Evolutionary conservation across 23 tunicate genomes (phyloP).

Genomic region (Halocynthia roretzi): DNA sequence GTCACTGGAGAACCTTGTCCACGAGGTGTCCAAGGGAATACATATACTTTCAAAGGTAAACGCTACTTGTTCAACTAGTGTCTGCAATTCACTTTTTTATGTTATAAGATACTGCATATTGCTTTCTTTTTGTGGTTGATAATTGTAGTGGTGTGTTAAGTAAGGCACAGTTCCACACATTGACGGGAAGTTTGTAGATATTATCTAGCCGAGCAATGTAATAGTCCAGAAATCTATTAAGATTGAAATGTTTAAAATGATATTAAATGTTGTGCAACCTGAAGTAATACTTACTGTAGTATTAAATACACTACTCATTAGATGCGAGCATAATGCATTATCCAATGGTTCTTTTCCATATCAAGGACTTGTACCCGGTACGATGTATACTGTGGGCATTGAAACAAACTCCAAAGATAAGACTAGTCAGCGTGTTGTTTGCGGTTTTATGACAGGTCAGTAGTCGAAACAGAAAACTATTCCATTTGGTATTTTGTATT

Average conservation of each 20-base stretch:
- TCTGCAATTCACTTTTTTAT: neutral
- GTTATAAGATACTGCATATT: too few relatives aligned
- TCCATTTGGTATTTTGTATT: too few relatives aligned
- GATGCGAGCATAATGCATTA: too few relatives aligned
- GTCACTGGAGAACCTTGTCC: conserved; percentile 45
- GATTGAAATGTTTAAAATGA: too few relatives aligned
- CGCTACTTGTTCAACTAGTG: neutral
- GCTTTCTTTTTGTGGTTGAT: too few relatives aligned
- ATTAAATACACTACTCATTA: too few relatives aligned
- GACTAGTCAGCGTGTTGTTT: conserved; percentile 57
- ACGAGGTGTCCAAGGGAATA: conserved; percentile 29
- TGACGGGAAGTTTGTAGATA: neutral
- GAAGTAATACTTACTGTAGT: too few relatives aligned
- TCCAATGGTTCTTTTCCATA: too few relatives aligned
- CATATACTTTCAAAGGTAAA: conserved; percentile 63
- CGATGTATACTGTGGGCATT: conserved; percentile 72
- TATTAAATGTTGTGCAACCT: too few relatives aligned
- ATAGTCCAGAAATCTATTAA: too few relatives aligned
- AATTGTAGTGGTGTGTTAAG: too few relatives aligned
- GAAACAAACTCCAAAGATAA: conserved; percentile 77
- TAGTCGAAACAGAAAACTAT: neutral
- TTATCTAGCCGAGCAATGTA: neutral
- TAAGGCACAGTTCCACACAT: too few relatives aligned
- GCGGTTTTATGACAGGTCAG: conserved; percentile 54
- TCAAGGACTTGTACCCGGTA: conserved; percentile 69